These are phyloP conservation scores for Cheilinus undulatus DNA, from an alignment of 2,113 vertebrate species.

Conservation along the genomic window DNA sequence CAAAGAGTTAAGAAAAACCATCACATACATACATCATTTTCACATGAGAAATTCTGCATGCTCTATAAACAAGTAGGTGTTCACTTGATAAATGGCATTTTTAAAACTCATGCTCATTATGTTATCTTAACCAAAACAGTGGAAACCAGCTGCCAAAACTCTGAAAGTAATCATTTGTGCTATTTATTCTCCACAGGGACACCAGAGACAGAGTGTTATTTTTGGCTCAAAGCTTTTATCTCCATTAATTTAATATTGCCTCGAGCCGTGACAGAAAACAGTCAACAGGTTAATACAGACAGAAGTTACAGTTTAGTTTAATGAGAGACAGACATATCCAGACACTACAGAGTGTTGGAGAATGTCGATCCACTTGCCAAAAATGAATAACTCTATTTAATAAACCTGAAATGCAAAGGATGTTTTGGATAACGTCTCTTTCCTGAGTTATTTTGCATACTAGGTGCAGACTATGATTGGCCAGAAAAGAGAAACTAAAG, in stretches of 20 bases:
- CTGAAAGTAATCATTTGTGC: conserved; percentile 83
- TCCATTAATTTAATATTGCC: conserved; percentile 89
- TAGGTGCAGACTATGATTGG: background rate
- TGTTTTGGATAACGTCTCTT: conserved; percentile 32
- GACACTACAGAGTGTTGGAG: conserved; percentile 8
- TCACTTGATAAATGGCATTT: conserved; percentile 17
- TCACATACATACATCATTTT: too few species aligned
- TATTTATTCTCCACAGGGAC: conserved; percentile 86
- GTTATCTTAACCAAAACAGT: conserved; percentile 33
- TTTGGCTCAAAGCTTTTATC: conserved; percentile 87
- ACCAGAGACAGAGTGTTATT: conserved; percentile 88
- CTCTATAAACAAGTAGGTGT: background rate
- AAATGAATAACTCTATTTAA: conserved; percentile 10
- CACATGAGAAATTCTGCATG: background rate
- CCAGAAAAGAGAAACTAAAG: conserved; percentile 10
- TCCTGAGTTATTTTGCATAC: conserved; percentile 28
- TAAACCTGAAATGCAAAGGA: conserved; percentile 2
- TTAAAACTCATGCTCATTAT: background rate
- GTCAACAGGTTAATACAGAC: conserved; percentile 87
- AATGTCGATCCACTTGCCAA: conserved; percentile 20
- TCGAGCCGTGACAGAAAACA: conserved; percentile 85
- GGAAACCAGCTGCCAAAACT: conserved; percentile 84
- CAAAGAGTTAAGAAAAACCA: too few species aligned
- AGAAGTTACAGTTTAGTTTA: conserved; percentile 32
- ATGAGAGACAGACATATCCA: conserved; percentile 33